Evolutionary conservation across 2,113 vertebrate genomes (phyloP).

Genomic region (Megaceryle torquata): DNA sequence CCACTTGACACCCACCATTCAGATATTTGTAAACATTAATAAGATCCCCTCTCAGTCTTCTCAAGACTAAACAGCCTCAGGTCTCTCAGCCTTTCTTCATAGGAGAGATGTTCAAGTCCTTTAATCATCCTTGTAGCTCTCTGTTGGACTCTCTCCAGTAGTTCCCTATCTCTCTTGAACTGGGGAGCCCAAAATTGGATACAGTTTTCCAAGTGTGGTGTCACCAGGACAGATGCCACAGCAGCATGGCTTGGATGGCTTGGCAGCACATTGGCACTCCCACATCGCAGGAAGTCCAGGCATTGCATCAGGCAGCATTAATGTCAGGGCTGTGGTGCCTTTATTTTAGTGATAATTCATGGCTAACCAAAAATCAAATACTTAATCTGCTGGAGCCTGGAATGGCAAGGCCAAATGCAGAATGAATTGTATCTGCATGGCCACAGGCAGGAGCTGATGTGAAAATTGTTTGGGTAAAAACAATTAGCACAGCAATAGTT

Average conservation of each 20-base stretch:
- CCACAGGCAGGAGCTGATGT: neutral
- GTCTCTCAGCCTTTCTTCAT: too few species aligned
- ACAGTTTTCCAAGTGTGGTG: too few species aligned
- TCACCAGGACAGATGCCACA: fast-evolving
- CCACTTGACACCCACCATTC: too few species aligned
- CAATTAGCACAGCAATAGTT: neutral
- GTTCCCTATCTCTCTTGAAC: too few species aligned
- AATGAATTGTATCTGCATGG: neutral
- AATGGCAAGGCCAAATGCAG: neutral
- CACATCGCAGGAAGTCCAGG: neutral
- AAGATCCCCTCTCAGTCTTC: too few species aligned
- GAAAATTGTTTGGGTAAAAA: neutral
- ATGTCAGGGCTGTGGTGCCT: neutral
- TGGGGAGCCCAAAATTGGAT: too few species aligned
- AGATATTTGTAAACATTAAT: too few species aligned
- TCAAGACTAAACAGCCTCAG: too few species aligned
- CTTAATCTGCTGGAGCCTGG: neutral
- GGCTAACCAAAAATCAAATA: neutral
- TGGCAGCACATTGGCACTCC: neutral
- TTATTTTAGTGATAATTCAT: neutral
- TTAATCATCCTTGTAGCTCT: too few species aligned
- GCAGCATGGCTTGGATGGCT: neutral
- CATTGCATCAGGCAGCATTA: neutral
- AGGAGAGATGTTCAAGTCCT: too few species aligned
- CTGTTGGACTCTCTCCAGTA: too few species aligned